Evolutionary conservation across 2,113 vertebrate species (phyloP).

Genomic region (Stercorarius parasiticus): DNA sequence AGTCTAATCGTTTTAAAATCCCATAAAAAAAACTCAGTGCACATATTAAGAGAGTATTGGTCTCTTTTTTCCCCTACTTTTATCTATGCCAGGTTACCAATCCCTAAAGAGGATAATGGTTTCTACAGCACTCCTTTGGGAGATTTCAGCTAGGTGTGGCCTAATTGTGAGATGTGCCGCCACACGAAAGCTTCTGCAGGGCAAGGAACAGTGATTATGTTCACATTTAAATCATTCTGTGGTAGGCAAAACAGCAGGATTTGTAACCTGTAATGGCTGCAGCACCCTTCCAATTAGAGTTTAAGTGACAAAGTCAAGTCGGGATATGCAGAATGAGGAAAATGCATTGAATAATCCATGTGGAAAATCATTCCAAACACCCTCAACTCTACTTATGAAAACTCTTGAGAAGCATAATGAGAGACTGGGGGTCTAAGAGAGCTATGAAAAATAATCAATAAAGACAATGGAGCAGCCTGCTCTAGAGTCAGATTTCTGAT

Average conservation of each 20-base stretch:
- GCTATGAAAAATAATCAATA: not conserved
- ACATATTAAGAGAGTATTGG: not conserved
- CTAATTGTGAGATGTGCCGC: constrained; percentile 22
- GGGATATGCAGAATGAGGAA: not conserved
- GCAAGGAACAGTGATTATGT: constrained; percentile 25
- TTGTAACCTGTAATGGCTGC: constrained; percentile 26
- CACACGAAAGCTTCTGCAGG: constrained; percentile 61
- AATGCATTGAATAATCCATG: not conserved
- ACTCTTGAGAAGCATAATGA: not conserved
- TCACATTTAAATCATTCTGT: constrained; percentile 31
- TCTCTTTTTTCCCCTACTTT: constrained; percentile 18
- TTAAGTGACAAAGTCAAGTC: constrained; percentile 43
- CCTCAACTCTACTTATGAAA: not conserved
- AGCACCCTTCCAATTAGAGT: not conserved
- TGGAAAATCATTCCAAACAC: not conserved
- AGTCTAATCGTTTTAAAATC: not conserved
- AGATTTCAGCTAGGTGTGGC: constrained; percentile 61
- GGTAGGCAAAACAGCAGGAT: not conserved
- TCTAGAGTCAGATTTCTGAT: not conserved
- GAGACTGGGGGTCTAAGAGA: not conserved
- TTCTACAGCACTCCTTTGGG: constrained; percentile 17
- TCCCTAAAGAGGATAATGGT: constrained; percentile 29
- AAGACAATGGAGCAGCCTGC: not conserved
- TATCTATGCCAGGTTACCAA: constrained; percentile 56
- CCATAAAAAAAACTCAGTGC: not conserved